Percentiles rank a stretch among this genome's conserved stretches.
phyloP scores from a whole-genome alignment of 2,888 invertebrate genomes.

The Ophion ventricosus region DNA sequence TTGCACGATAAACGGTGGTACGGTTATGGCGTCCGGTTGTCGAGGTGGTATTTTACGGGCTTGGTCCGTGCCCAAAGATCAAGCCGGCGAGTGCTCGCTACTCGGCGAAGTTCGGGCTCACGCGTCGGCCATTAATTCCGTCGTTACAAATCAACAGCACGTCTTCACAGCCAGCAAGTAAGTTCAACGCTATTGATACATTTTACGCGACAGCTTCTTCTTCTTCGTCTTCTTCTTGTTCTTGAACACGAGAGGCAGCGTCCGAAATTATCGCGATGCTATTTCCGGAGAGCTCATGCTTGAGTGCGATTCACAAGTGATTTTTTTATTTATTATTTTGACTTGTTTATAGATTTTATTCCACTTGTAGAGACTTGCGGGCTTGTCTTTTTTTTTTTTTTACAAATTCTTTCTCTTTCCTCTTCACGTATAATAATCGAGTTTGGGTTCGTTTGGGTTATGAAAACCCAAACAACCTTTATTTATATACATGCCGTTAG shows the following conservation, averaged over 20 bases:
- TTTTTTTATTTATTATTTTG: neutral
- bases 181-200: constrained; percentile 81
- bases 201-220: too few species aligned
- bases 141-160: constrained; percentile 87
- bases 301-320: neutral
- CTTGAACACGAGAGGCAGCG: constrained; percentile 21
- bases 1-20: constrained; percentile 84
- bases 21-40: constrained; percentile 89
- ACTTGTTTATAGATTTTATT: neutral
- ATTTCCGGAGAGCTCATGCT: constrained; percentile 17
- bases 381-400: too few species aligned
- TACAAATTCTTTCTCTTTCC: too few species aligned
- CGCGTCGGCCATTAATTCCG: constrained; percentile 87
- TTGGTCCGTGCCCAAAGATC: constrained; percentile 86
- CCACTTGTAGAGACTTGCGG: too few species aligned
- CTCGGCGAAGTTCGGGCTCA: constrained; percentile 89
- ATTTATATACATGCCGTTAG: too few species aligned
- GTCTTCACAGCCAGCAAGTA: constrained; percentile 94
- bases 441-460: too few species aligned
- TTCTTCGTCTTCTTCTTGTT: constrained; percentile 14
- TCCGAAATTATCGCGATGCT: constrained; percentile 21
- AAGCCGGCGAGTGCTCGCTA: constrained; percentile 87
- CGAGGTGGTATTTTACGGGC: constrained; percentile 90
- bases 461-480: too few species aligned
- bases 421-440: too few species aligned